phyloP scores from a whole-genome alignment of 2,888 invertebrate genomes.

The Dryococelus australis region DNA sequence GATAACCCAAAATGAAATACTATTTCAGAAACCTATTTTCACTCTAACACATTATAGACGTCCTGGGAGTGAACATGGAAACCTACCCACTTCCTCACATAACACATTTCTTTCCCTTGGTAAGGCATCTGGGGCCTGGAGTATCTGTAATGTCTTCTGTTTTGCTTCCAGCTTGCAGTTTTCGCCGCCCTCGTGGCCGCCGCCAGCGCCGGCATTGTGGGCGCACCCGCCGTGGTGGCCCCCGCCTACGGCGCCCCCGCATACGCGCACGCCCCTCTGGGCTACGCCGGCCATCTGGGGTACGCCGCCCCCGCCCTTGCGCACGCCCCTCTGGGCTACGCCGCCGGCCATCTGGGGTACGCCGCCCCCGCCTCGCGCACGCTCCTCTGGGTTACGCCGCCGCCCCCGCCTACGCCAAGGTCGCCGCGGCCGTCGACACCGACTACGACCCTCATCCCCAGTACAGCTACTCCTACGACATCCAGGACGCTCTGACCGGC shows the following conservation, averaged over 20 bases:
- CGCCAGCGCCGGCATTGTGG: too few species aligned
- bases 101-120: too few species aligned
- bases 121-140: too few species aligned
- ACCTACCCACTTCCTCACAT: too few species aligned
- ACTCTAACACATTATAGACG: too few species aligned
- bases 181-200: slow-evolving; percentile 57
- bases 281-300: slow-evolving; percentile 52
- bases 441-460: too few species aligned
- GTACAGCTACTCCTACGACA: too few species aligned
- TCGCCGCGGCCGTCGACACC: slow-evolving; percentile 37
- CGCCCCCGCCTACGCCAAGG: slow-evolving; percentile 17
- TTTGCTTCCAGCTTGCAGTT: slow-evolving; percentile 39
- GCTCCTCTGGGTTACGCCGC: not conserved
- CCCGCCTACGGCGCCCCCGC: slow-evolving; percentile 44
- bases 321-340: slow-evolving; percentile 46
- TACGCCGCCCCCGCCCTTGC: slow-evolving; percentile 51
- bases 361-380: slow-evolving; percentile 39
- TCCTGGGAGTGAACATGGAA: too few species aligned
- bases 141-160: too few species aligned
- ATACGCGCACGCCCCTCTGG: slow-evolving; percentile 54
- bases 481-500: too few species aligned
- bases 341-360: slow-evolving; percentile 33
- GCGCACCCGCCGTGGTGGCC: slow-evolving; percentile 40
- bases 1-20: too few species aligned
- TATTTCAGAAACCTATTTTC: too few species aligned